Evolutionary conservation across 2,888 invertebrate species (phyloP).

Genomic region (Tridacna crocea): DNA sequence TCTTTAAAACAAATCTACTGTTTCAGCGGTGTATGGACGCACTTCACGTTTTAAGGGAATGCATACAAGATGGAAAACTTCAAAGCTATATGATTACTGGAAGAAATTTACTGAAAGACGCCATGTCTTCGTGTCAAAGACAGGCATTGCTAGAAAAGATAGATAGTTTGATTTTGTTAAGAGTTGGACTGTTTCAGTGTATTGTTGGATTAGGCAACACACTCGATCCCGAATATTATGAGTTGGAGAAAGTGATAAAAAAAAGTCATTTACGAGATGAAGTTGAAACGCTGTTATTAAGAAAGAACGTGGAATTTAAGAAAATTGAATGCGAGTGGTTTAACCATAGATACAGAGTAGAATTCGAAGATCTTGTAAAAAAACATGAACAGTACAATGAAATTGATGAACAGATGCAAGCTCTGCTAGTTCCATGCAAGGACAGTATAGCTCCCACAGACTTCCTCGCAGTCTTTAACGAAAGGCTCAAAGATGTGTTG

Average conservation of each 20-base stretch:
- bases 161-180: neutral
- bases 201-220: neutral
- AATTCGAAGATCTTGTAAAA: neutral
- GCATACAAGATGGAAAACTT: slow-evolving; percentile 7
- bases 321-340: slow-evolving; percentile 19
- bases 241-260: neutral
- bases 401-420: slow-evolving; percentile 9
- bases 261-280: neutral
- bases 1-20: slow-evolving; percentile 24
- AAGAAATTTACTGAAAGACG: slow-evolving; percentile 20
- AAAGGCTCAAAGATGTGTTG: no score
- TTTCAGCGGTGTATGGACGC: slow-evolving; percentile 17
- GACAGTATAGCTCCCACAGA: no score
- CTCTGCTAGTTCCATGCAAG: neutral
- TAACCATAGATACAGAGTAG: neutral
- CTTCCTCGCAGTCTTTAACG: no score
- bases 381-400: neutral
- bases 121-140: neutral
- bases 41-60: slow-evolving; percentile 1
- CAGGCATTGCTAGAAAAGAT: neutral
- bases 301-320: slow-evolving; percentile 13
- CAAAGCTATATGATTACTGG: slow-evolving; percentile 30
- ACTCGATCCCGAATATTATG: neutral
- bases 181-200: neutral
- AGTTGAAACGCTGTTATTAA: slow-evolving; percentile 7